Base-by-base conservation (phyloP, 2,113 vertebrate genomes). In the Passer montanus region DNA sequence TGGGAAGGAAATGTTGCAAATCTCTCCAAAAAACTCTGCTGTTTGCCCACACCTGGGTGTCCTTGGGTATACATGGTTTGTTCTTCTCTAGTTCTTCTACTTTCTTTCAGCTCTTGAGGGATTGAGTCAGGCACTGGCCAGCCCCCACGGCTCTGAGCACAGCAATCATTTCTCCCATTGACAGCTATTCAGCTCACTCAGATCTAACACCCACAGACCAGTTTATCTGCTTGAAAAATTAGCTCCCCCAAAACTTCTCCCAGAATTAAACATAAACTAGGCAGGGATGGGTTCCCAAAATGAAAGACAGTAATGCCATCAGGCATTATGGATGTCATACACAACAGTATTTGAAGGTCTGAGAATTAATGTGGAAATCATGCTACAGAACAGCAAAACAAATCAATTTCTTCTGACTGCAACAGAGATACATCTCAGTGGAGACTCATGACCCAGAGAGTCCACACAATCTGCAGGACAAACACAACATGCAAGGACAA, bases 21-120 rank as follows among this genome's bases (percentile, higher is more conserved):
- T 47, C 8, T 67, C 39, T 56, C 63, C 23, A 37, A 39, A 74
- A 50, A 62, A 7, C 0, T 0, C 11, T 50, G 35, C 28, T 39
- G 10, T 33, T 41, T 23, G 47, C 41, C 37, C 47, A 59, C 8
- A 7, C 9, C 33, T 30, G n/a, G n/a, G 7, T 35, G 39, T 35
- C 43, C 55, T 41, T 28, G 39, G 44, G 35, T n/a, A 46, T 4
- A 12, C 3, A 3, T 1, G 11, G 49, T 84, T 56, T 68, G 43
- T 9, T 41, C 10, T 37, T 75, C 12, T 50, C 73, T 9, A 30
- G 33, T 52, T 64, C 49, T 81, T 28, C 18, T 22, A 22, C 15
- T 33, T 83, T 49, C 46, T 47, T 78, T 44, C 66, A 63, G 60
- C 41, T 10, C 15, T 24, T 2, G 5, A 66, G 27, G 20, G 20